phyloP scores from a whole-genome alignment of 2,113 vertebrate genomes.

The Hassar affinis region DNA sequence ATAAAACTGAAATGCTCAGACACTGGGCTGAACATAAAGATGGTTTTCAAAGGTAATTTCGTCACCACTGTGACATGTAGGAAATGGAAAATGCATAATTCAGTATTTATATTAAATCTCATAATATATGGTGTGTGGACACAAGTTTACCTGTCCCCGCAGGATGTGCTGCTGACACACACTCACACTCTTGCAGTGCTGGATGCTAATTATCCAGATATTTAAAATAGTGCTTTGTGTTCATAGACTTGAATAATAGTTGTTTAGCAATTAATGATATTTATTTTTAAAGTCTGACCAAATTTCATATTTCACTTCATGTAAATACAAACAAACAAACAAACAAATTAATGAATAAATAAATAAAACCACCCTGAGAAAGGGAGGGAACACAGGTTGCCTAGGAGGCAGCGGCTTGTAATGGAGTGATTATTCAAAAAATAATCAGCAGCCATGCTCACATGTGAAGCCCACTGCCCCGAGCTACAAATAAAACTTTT shows the following conservation, averaged over 20 bases:
- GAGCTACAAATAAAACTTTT: conserved; percentile 66
- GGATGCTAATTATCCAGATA: conserved; percentile 15
- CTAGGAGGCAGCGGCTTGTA: conserved; percentile 71
- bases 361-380: conserved; percentile 60
- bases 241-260: neutral
- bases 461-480: conserved; percentile 66
- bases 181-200: neutral
- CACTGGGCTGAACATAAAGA: conserved; percentile 27
- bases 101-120: conserved; percentile 46
- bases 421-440: conserved; percentile 77
- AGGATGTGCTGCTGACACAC: conserved; percentile 22
- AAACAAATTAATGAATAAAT: neutral
- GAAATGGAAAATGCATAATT: conserved; percentile 53
- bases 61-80: conserved; percentile 25
- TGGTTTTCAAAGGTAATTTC: conserved; percentile 34
- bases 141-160: conserved; percentile 29
- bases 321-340: too few relatives aligned
- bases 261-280: neutral
- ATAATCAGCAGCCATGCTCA: conserved; percentile 69
- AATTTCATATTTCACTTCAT: conserved; percentile 58
- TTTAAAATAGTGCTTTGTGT: conserved; percentile 10
- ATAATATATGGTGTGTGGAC: conserved; percentile 39
- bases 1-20: conserved; percentile 4
- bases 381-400: conserved; percentile 60
- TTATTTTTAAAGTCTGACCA: conserved; percentile 32